These are phyloP conservation scores for Pelodytes ibericus DNA, from an alignment of 2,797 vertebrate species.

Conservation along the genomic window DNA sequence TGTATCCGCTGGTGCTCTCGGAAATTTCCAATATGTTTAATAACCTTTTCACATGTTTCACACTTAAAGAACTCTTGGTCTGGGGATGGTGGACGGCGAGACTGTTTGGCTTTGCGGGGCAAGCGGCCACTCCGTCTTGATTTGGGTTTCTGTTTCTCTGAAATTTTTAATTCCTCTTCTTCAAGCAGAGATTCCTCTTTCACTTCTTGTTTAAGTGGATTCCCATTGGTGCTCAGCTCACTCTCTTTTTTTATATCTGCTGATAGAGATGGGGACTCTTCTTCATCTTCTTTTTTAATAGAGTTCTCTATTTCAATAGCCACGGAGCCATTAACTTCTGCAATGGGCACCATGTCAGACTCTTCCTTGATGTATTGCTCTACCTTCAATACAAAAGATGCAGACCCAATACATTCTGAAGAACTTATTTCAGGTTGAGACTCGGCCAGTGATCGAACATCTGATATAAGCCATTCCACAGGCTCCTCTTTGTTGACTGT, in stretches of 20 bases:
- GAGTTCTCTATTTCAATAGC: background rate
- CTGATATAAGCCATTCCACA: conserved; percentile 1
- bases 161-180: background rate
- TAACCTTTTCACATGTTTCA: conserved; percentile 42
- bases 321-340: too few relatives aligned
- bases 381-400: background rate
- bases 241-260: background rate
- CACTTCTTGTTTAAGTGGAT: background rate
- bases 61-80: background rate
- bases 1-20: conserved; percentile 47
- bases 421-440: background rate
- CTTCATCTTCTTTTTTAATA: background rate
- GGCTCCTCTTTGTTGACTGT: background rate
- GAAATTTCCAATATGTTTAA: conserved; percentile 52
- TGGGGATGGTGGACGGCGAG: rapidly evolving
- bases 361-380: conserved; percentile 4
- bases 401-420: background rate
- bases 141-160: background rate
- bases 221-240: background rate
- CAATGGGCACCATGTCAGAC: background rate
- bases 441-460: conserved; percentile 7
- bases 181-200: background rate
- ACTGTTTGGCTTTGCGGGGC: background rate
- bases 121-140: background rate
- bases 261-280: background rate